Percentiles rank a stretch among this genome's conserved stretches.
phyloP scores from a whole-genome alignment of 2,888 invertebrate species.

The Apodemia mormo region DNA sequence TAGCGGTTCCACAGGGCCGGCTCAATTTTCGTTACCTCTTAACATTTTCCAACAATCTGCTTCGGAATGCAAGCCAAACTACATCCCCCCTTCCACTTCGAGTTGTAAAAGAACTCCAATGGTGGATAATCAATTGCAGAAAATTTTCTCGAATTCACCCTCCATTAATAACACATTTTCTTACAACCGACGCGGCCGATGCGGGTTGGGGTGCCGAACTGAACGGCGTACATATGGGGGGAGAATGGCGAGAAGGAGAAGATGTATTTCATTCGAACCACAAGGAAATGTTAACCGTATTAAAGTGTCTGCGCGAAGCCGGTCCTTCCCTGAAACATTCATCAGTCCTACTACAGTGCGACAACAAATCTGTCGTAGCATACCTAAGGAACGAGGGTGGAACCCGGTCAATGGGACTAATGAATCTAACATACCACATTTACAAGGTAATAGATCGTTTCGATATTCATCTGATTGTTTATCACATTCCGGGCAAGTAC shows the following conservation, averaged over 20 bases:
- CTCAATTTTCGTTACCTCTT: too few species aligned
- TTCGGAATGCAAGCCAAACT: too few species aligned
- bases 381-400: constrained; percentile 45
- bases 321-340: constrained; percentile 19
- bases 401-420: constrained; percentile 41
- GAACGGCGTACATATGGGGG: constrained; percentile 28
- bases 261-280: constrained; percentile 34
- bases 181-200: constrained; percentile 34
- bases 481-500: too few species aligned
- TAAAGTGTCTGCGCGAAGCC: constrained; percentile 29
- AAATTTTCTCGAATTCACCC: too few species aligned
- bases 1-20: constrained; percentile 12
- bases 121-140: too few species aligned
- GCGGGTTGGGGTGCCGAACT: constrained; percentile 38
- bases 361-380: constrained; percentile 41
- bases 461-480: too few species aligned
- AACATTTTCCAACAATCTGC: too few species aligned
- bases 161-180: constrained; percentile 22
- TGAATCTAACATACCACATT: too few species aligned
- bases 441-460: too few species aligned
- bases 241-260: constrained; percentile 30
- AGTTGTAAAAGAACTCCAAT: too few species aligned
- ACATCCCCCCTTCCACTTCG: too few species aligned
- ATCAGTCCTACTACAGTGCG: constrained; percentile 38
- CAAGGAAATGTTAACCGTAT: constrained; percentile 36